A percentile compares a stretch with the other conserved stretches of the same genome.
Evolutionary conservation across 1,140 invertebrate genomes (phyloP).

Genomic region (Bombus polaris): DNA sequence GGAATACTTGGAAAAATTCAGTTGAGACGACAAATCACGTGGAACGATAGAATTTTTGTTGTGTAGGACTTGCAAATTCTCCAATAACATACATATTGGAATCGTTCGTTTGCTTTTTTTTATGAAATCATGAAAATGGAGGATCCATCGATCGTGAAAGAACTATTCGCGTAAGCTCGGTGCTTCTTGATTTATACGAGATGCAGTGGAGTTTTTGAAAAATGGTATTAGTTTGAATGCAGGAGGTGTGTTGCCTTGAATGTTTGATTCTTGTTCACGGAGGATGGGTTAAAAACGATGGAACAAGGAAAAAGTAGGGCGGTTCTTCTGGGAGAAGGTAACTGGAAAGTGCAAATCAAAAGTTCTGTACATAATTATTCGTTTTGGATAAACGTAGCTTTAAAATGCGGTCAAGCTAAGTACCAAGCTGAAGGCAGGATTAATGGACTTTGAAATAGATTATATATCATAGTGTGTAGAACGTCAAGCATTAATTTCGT

Average conservation of each 20-base stretch:
- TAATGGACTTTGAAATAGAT: background rate
- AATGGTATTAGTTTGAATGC: conserved; percentile 7
- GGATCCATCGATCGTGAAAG: background rate
- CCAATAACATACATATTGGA: background rate
- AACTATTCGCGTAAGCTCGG: background rate
- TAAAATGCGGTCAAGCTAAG: background rate
- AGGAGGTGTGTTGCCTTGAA: background rate
- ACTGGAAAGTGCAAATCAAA: background rate
- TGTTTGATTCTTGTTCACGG: background rate
- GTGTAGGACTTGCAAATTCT: conserved; percentile 5
- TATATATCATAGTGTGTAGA: background rate
- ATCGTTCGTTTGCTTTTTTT: background rate
- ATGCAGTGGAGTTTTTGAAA: background rate
- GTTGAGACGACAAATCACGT: background rate
- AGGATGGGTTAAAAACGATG: background rate
- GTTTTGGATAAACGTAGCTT: background rate
- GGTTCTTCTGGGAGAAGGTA: background rate
- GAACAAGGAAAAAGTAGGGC: background rate
- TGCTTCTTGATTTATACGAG: background rate
- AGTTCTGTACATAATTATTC: background rate
- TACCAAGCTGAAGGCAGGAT: background rate
- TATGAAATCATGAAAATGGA: conserved; percentile 11
- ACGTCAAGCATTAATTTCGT: background rate
- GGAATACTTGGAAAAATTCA: no score
- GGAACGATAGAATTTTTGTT: background rate